Evolutionary conservation across 2,113 vertebrate genomes (phyloP), one percentile per base, ranked within the genome.

Genomic region (Muntiacus reevesi): DNA sequence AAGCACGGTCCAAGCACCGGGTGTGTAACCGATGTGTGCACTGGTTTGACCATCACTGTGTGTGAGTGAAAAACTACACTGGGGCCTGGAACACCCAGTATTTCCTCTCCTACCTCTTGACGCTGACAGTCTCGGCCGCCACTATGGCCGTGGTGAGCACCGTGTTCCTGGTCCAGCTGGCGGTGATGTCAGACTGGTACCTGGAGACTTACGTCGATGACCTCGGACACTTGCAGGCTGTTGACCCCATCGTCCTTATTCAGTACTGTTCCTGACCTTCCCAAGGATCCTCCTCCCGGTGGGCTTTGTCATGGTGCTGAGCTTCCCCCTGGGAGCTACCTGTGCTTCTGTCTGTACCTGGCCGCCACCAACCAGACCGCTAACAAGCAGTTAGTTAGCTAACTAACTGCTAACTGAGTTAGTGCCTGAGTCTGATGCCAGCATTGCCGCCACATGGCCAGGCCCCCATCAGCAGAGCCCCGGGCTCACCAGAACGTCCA

Each of bases 11-110:
- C 40, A 99, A 99, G 98, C 99, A 99, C 89, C 99, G 99, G 97
- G 98, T 99, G 30, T 99, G 99, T 97, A 76, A 99, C 67, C 62
- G 67, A 28, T 99, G 99, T 0, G 99, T 99, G 11, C 99, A 99
- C 45, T 99, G 99, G 27, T 99, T 99, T 0, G 99, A 99, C 97
- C 99, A 99, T 97, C 99, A 99, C 98, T 99, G 99, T 0, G 98
- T 99, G 40, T 99, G 99, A 99, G 99, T 99, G 91, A 99, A 99
- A 98, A 99, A 99, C 99, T 99, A 99, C 98, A 99, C 99, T 0
- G 99, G 99, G 0, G 99, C 99, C 81, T 98, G 98, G 98, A 99
- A 99, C 50, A 97, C 98, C 0, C 98, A 98, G 7, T 99, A 99
- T 96, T 99, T 99, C 99, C 95, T 99, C 86, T 94, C 99, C 0